Conservation (phyloP, 92 coral and sea anemone genomes). For the Chrysogorgia sp. region DNA sequence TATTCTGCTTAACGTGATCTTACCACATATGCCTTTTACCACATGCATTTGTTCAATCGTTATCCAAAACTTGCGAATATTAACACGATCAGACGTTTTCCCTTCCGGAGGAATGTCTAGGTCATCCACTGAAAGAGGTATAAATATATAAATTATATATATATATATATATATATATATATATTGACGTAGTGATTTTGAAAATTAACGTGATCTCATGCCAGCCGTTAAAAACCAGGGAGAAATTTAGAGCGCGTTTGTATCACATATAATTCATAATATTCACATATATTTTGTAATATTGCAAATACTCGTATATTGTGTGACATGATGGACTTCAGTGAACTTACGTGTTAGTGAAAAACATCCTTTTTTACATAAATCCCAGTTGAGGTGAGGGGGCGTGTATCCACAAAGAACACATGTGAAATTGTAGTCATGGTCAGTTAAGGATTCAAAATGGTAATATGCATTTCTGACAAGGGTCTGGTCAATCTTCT, state of each 20-base stretch:
- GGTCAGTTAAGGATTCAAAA: slow-evolving; percentile 61
- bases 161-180: too few relatives aligned
- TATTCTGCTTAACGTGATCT: background rate
- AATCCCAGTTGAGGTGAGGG: slow-evolving; percentile 61
- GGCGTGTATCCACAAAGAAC: slow-evolving; percentile 58
- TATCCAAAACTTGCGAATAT: slow-evolving; percentile 22
- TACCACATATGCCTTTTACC: slow-evolving; percentile 29
- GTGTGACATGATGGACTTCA: too few relatives aligned
- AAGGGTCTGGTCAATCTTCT: slow-evolving; percentile 17
- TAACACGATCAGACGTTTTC: slow-evolving; percentile 28
- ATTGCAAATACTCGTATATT: background rate
- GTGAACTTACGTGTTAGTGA: slow-evolving; percentile 57
- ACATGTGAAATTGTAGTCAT: slow-evolving; percentile 49
- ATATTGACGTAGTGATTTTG: too few relatives aligned
- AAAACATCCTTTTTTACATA: slow-evolving; percentile 63
- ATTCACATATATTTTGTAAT: background rate
- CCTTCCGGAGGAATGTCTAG: slow-evolving; percentile 43
- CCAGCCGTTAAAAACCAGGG: too few relatives aligned
- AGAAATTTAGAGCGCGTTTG: too few relatives aligned
- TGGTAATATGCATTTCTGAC: slow-evolving; percentile 60
- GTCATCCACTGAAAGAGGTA: slow-evolving; percentile 49
- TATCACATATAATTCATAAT: background rate
- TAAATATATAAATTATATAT: too few relatives aligned
- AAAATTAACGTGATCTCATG: too few relatives aligned
- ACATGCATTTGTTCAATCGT: slow-evolving; percentile 28